Evolutionary conservation across 1,140 invertebrate species (phyloP).

Genomic region (Lordiphosa mommai): DNA sequence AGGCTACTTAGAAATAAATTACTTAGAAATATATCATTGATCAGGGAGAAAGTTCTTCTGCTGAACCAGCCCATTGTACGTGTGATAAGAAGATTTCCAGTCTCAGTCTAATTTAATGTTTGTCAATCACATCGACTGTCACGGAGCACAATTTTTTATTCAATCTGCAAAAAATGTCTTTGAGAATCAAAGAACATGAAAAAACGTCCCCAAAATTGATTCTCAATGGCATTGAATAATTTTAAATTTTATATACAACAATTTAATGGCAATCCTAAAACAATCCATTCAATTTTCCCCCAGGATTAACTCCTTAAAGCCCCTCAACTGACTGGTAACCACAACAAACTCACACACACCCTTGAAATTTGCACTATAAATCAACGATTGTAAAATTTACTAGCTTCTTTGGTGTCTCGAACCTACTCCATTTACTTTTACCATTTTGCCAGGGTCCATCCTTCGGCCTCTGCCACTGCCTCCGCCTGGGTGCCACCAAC

Average conservation of each 20-base stretch:
- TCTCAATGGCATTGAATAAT: too few relatives aligned
- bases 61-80: too few relatives aligned
- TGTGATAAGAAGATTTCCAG: too few relatives aligned
- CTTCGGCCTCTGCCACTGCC: not conserved
- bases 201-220: not conserved
- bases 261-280: not conserved
- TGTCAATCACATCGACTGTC: too few relatives aligned
- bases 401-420: constrained; percentile 9
- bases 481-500: constrained; percentile 36
- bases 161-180: not conserved
- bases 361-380: constrained; percentile 10
- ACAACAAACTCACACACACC: not conserved
- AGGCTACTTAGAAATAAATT: too few relatives aligned
- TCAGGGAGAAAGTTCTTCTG: too few relatives aligned
- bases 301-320: constrained; percentile 1
- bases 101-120: too few relatives aligned
- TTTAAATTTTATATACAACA: too few relatives aligned
- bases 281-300: not conserved
- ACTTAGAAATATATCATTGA: too few relatives aligned
- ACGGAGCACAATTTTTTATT: too few relatives aligned
- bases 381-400: constrained; percentile 39
- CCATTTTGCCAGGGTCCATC: constrained; percentile 1
- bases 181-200: not conserved
- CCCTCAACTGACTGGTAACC: not conserved
- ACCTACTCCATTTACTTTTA: constrained; percentile 14